phyloP scores from a whole-genome alignment of 2,888 invertebrate species.

The Diachrysia chrysitis region DNA sequence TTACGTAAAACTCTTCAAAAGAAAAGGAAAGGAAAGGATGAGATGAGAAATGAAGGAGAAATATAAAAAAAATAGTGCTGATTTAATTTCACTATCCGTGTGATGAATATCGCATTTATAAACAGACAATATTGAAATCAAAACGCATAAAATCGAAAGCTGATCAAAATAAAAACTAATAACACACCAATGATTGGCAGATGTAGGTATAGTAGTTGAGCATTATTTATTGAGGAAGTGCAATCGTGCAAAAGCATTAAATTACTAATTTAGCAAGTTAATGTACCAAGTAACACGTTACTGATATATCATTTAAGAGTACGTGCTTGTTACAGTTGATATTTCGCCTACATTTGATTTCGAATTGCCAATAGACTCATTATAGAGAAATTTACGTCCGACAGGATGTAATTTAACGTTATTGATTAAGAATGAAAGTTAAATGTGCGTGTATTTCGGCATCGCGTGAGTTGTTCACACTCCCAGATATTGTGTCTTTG shows the following conservation, averaged over 20 bases:
- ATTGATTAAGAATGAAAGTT: constrained; percentile 58
- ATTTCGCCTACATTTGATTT: constrained; percentile 50
- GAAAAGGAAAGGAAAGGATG: no score
- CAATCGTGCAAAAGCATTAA: constrained; percentile 61
- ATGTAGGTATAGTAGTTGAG: constrained; percentile 53
- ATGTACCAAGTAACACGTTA: constrained; percentile 45
- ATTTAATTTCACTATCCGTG: neutral
- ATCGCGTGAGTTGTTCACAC: constrained; percentile 20
- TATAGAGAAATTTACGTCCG: constrained; percentile 48
- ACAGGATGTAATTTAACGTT: constrained; percentile 48
- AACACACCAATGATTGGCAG: constrained; percentile 57
- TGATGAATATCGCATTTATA: neutral
- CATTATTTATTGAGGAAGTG: constrained; percentile 60
- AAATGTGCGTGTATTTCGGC: constrained; percentile 35
- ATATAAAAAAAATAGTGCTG: neutral
- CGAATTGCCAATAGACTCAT: constrained; percentile 40
- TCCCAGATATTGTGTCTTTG: neutral
- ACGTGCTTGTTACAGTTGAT: constrained; percentile 46
- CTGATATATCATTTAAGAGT: constrained; percentile 51
- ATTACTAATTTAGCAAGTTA: constrained; percentile 55
- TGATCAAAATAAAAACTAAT: constrained; percentile 59
- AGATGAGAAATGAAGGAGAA: neutral
- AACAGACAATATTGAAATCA: constrained; percentile 39
- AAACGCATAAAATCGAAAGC: constrained; percentile 74
- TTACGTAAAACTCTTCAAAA: neutral